Evolutionary conservation across 2,797 vertebrate genomes (phyloP), one percentile per base, ranked within the genome.

Genomic region (Ataeniobius toweri): DNA sequence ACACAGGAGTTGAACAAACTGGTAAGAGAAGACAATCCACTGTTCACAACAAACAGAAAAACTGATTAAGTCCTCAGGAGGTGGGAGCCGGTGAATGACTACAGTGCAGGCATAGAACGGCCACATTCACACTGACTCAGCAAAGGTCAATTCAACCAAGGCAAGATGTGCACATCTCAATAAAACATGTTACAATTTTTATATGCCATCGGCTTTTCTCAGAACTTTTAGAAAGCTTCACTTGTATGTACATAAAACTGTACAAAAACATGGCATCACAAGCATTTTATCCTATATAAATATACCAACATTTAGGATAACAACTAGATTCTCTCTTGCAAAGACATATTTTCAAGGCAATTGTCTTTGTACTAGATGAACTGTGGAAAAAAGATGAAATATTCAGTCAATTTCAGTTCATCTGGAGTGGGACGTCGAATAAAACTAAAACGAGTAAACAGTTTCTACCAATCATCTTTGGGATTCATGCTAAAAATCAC

Each of bases 221-320:
- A 91, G 93, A 97, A 97, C 96, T 95, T 95, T 97, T 97, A 98
- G 97, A 97, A 98, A 99, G 97, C 97, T 96, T 98, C 97, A 98
- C 97, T 97, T 97, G 96, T 98, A 97, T 98, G 97, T 99, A 99
- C 98, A 99, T 99, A 99, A 99, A 99, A 99, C 98, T 99, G 98
- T 99, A 99, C 98, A 96, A 96, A 98, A 98, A 97, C 96, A 97
- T 98, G 97, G 97, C 97, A 98, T 97, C 97, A 98, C 97, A 97
- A 98, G 97, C 96, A 98, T 96, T 94, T 93, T 93, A 93, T 96
- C 94, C 94, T 95, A 96, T 98, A 98, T 97, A 98, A 98, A 97
- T 97, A 97, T 98, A 98, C 97, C 97, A 96, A 97, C 95, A 95
- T 94, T 96, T 96, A 96, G 96, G 96, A 95, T 95, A 95, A 95